Conservation (phyloP, 2,888 invertebrate genomes). For the Drosophila paucipuncta region DNA sequence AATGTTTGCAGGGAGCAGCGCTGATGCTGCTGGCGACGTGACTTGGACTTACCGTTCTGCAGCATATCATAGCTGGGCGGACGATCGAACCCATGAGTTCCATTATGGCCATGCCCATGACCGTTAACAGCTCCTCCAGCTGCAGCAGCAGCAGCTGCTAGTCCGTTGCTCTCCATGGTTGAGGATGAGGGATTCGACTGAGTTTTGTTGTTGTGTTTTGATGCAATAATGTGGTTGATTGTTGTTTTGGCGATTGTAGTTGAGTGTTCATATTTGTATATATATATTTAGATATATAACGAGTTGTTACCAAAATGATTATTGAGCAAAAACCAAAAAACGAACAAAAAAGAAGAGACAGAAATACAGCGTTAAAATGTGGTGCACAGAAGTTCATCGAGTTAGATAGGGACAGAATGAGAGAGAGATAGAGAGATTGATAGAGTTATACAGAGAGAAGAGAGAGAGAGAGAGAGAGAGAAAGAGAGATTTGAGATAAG, state of each 20-base stretch:
- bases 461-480: constrained; percentile 19
- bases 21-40: constrained; percentile 83
- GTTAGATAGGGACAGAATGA: constrained; percentile 15
- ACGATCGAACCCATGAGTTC: constrained; percentile 55
- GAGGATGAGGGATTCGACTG: constrained; percentile 85
- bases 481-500: constrained; percentile 55
- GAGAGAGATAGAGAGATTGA: constrained; percentile 22
- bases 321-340: constrained; percentile 62
- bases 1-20: constrained; percentile 83
- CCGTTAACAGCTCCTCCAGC: constrained; percentile 56
- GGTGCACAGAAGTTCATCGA: constrained; percentile 70
- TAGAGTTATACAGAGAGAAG: constrained; percentile 26
- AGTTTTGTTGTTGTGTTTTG: constrained; percentile 39
- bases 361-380: constrained; percentile 74
- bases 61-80: constrained; percentile 85
- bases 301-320: constrained; percentile 72
- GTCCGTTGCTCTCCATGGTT: constrained; percentile 82
- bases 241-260: constrained; percentile 31
- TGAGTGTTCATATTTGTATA: constrained; percentile 36
- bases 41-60: constrained; percentile 86
- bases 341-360: constrained; percentile 49
- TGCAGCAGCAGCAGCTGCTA: constrained; percentile 65
- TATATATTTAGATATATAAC: constrained; percentile 41
- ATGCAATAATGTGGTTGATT: constrained; percentile 30
- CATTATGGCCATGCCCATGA: constrained; percentile 43